Evolutionary conservation across 2,797 vertebrate genomes (phyloP).

Genomic region (Heliangelus exortis): DNA sequence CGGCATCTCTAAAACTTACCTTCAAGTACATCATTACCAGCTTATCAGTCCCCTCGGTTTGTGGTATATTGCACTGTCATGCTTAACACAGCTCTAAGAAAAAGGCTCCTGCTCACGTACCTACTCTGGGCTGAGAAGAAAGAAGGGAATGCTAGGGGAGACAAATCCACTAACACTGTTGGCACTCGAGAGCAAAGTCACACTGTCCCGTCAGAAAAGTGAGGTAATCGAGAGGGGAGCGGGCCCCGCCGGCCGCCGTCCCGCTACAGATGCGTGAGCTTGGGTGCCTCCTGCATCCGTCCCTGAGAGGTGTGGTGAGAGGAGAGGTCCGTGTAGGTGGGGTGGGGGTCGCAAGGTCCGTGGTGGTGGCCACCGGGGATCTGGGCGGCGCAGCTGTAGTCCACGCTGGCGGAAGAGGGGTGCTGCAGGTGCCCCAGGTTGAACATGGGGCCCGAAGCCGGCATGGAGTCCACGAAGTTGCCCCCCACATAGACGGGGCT

Average conservation of each 20-base stretch:
- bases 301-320: slow-evolving; percentile 99
- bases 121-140: slow-evolving; percentile 74
- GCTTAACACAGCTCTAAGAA: slow-evolving; percentile 72
- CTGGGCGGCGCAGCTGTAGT: slow-evolving; percentile 99
- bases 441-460: slow-evolving; percentile 98
- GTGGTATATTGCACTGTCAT: slow-evolving; percentile 79
- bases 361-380: slow-evolving; percentile 99
- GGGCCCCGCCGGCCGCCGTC: slow-evolving; percentile 65
- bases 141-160: slow-evolving; percentile 79
- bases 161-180: slow-evolving; percentile 83
- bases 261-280: slow-evolving; percentile 99
- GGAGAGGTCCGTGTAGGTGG: slow-evolving; percentile 99
- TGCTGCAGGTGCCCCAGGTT: slow-evolving; percentile 98
- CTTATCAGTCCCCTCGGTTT: slow-evolving; percentile 73
- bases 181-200: slow-evolving; percentile 73
- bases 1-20: slow-evolving; percentile 93
- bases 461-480: slow-evolving; percentile 99
- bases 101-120: slow-evolving; percentile 80
- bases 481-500: slow-evolving; percentile 98
- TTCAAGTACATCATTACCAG: slow-evolving; percentile 90
- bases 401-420: slow-evolving; percentile 98
- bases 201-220: slow-evolving; percentile 84
- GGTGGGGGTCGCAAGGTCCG: slow-evolving; percentile 99
- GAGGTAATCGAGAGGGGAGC: slow-evolving; percentile 95
- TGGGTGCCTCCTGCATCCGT: slow-evolving; percentile 99